These are phyloP conservation scores for Formica selysi DNA, from an alignment of 1,140 invertebrate species.

Conservation along the genomic window DNA sequence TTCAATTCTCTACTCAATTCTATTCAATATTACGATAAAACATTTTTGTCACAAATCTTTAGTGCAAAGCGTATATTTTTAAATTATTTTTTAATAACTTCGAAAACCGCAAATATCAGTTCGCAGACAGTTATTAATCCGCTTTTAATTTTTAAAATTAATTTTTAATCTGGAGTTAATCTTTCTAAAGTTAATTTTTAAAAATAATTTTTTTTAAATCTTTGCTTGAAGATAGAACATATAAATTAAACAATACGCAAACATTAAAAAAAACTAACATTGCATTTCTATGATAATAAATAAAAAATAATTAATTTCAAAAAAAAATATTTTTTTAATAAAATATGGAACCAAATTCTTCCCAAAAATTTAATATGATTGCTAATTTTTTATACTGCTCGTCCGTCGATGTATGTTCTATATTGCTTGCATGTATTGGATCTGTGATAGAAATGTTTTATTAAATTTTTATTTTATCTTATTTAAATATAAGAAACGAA, in stretches of 20 bases:
- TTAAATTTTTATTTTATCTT: background rate
- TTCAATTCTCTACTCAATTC: background rate
- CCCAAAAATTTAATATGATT: constrained; percentile 8
- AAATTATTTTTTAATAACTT: background rate
- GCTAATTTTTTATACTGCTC: background rate
- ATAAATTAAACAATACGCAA: background rate
- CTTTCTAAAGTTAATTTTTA: no score
- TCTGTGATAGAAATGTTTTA: background rate
- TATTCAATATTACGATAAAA: background rate
- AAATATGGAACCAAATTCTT: constrained; percentile 5
- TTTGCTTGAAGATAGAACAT: background rate
- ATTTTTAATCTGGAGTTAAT: no score
- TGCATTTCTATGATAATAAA: background rate
- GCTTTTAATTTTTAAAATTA: no score
- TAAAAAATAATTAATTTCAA: constrained; percentile 11
- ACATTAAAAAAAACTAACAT: background rate
- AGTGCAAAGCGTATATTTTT: background rate
- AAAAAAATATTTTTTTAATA: background rate
- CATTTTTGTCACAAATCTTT: background rate
- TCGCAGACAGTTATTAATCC: background rate
- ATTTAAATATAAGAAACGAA: background rate
- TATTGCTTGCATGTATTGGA: background rate
- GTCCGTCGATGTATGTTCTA: background rate
- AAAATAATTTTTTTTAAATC: background rate
- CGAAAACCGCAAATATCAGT: background rate